These are phyloP conservation scores for Leptopterna dolabrata DNA, from an alignment of 2,888 invertebrate species.

Conservation along the genomic window DNA sequence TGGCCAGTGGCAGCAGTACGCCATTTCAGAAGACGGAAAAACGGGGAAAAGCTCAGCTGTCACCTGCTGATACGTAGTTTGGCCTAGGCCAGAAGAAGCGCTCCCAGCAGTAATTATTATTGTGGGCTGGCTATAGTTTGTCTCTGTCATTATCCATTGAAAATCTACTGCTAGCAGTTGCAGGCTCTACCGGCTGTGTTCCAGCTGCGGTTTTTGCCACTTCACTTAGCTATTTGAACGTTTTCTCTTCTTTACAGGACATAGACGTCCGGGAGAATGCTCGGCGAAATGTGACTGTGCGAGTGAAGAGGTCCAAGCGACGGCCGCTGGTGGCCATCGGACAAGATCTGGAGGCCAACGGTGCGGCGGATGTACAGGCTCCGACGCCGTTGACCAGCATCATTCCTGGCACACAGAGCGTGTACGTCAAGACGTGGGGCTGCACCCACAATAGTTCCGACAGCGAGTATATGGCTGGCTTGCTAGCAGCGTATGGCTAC, in stretches of 20 bases:
- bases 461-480: constrained; percentile 98
- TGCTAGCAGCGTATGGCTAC: constrained; percentile 89
- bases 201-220: too few relatives aligned
- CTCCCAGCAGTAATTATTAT: too few relatives aligned
- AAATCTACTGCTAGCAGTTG: too few relatives aligned
- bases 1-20: too few relatives aligned
- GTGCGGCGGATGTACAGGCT: constrained; percentile 62
- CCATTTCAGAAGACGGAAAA: too few relatives aligned
- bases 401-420: constrained; percentile 77
- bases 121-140: too few relatives aligned
- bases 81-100: too few relatives aligned
- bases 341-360: constrained; percentile 58
- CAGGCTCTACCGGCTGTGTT: too few relatives aligned
- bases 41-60: too few relatives aligned
- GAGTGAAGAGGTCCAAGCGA: constrained; percentile 71
- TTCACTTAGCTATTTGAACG: too few relatives aligned
- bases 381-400: constrained; percentile 64
- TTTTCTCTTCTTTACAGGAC: constrained; percentile 70
- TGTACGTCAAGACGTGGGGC: constrained; percentile 96
- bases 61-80: too few relatives aligned
- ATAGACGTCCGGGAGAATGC: constrained; percentile 74
- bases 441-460: constrained; percentile 98
- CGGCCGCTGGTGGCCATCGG: constrained; percentile 62
- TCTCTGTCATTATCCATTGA: too few relatives aligned
- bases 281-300: constrained; percentile 77